Conservation (phyloP, 2,797 vertebrate genomes). For the Danionella dracula region DNA sequence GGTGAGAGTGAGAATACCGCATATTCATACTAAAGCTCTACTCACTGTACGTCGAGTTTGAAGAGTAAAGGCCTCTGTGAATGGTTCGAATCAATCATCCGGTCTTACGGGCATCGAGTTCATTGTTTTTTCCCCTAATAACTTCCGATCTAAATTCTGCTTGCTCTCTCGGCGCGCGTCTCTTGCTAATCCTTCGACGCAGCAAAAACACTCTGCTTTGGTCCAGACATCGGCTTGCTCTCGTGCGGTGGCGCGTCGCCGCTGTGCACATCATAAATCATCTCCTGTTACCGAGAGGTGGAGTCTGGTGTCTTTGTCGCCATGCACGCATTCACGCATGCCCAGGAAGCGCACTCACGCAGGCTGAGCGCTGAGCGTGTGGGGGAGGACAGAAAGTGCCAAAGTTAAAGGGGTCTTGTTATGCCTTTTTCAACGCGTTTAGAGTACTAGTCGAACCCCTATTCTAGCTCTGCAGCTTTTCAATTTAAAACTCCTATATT, state of each 20-base stretch:
- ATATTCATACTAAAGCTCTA: too few relatives aligned
- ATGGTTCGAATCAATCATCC: background rate
- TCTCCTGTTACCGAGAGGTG: slow-evolving; percentile 6
- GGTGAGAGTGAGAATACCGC: too few relatives aligned
- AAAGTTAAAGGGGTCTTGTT: too few relatives aligned
- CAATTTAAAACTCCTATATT: too few relatives aligned
- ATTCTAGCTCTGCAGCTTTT: too few relatives aligned
- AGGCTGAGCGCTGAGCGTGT: too few relatives aligned
- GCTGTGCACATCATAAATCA: slow-evolving; percentile 5
- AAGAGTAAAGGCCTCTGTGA: background rate
- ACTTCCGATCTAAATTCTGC: background rate
- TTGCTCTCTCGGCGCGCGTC: background rate
- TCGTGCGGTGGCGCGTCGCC: background rate
- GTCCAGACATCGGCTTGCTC: background rate
- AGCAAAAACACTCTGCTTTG: background rate
- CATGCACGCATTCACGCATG: slow-evolving; percentile 11
- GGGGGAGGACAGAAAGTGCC: too few relatives aligned
- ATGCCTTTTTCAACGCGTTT: too few relatives aligned
- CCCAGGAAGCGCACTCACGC: background rate
- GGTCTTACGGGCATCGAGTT: too few relatives aligned
- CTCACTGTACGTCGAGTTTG: too few relatives aligned
- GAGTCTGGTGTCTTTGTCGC: slow-evolving; percentile 7
- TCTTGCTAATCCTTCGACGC: background rate
- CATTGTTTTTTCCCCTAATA: too few relatives aligned
- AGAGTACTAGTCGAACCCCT: too few relatives aligned